A percentile compares a stretch with the other conserved stretches of the same genome.
Conservation (phyloP, 1,140 invertebrate species). For the Drosophila hydei region DNA sequence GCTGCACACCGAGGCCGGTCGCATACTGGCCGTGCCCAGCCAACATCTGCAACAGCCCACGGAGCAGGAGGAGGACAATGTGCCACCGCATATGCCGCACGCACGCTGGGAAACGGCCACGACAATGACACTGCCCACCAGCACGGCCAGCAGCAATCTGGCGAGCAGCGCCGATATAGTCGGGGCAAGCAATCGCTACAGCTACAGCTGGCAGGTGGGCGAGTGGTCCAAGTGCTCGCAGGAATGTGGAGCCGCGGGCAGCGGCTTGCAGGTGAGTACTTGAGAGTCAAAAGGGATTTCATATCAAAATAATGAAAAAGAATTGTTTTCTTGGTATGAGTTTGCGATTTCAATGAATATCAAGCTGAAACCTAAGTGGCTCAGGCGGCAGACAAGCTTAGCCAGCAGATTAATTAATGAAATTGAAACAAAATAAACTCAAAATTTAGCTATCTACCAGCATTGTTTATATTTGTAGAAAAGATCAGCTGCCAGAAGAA, state of each 20-base stretch:
- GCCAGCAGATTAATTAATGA: too few relatives aligned
- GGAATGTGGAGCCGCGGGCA: conserved; percentile 92
- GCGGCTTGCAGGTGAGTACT: conserved; percentile 71
- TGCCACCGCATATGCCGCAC: conserved; percentile 64
- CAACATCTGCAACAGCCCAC: not conserved
- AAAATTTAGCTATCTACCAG: too few relatives aligned
- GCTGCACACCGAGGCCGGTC: conserved; percentile 50
- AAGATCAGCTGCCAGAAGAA: too few relatives aligned
- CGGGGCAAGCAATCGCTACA: conserved; percentile 85
- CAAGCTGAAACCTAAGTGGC: too few relatives aligned
- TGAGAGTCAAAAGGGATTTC: too few relatives aligned
- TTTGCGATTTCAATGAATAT: too few relatives aligned
- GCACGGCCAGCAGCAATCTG: conserved; percentile 28
- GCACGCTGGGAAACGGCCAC: conserved; percentile 65
- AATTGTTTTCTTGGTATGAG: too few relatives aligned
- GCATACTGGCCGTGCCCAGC: conserved; percentile 16
- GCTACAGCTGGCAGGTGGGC: conserved; percentile 92
- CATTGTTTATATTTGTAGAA: too few relatives aligned
- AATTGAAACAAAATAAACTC: too few relatives aligned
- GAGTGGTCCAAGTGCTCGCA: conserved; percentile 95
- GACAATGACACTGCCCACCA: conserved; percentile 13
- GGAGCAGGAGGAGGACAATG: conserved; percentile 19
- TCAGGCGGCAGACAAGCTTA: too few relatives aligned
- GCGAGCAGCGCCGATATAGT: not conserved
- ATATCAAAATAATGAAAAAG: too few relatives aligned